These are phyloP conservation scores for Corythornis madagascariensis DNA, from an alignment of 2,113 vertebrate genomes.

Conservation along the genomic window DNA sequence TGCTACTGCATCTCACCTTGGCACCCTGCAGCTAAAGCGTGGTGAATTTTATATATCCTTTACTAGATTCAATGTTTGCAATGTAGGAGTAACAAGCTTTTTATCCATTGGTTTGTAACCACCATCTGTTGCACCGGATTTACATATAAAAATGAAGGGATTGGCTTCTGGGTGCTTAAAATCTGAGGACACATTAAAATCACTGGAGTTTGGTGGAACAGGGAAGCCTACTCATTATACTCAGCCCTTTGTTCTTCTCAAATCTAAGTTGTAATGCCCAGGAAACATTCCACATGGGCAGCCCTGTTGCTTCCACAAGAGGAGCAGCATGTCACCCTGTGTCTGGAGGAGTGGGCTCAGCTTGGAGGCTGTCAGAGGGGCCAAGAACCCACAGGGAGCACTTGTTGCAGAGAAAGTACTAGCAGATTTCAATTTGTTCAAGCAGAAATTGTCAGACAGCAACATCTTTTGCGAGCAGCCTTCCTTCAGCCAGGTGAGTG, in stretches of 20 bases:
- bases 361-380: not conserved
- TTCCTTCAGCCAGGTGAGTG: not conserved
- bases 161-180: not conserved
- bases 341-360: not conserved
- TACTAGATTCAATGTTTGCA: not conserved
- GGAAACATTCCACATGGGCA: not conserved
- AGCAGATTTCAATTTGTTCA: not conserved
- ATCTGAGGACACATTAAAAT: not conserved
- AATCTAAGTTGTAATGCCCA: not conserved
- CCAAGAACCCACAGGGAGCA: rapidly evolving
- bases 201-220: not conserved
- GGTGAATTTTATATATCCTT: not conserved
- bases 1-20: not conserved
- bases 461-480: rapidly evolving
- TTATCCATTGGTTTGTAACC: not conserved
- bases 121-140: not conserved
- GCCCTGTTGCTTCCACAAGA: not conserved
- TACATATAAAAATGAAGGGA: rapidly evolving
- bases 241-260: not conserved
- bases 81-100: not conserved
- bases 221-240: not conserved
- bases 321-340: not conserved
- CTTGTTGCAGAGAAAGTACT: not conserved
- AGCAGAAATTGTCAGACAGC: not conserved
- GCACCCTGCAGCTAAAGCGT: not conserved